phyloP scores from a whole-genome alignment of 2,888 invertebrate genomes.

The Cephalotes varians region DNA sequence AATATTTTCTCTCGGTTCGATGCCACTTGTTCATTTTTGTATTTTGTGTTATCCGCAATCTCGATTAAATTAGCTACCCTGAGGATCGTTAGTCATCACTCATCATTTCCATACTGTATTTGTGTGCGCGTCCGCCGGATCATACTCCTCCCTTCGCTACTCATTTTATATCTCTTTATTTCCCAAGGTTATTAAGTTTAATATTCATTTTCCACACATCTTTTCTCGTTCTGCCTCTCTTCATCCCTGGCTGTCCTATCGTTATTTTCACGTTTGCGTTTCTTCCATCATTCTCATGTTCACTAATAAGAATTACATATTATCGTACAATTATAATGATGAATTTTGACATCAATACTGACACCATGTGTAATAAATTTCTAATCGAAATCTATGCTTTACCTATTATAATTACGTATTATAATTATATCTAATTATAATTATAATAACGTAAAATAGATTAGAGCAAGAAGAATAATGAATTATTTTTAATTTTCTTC shows the following conservation, averaged over 20 bases:
- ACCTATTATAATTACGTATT: background rate
- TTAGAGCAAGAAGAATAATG: background rate
- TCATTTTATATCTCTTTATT: slow-evolving; percentile 31
- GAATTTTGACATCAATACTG: background rate
- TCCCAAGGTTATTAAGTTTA: slow-evolving; percentile 14
- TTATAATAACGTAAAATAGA: background rate
- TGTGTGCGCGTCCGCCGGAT: background rate
- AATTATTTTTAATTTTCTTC: background rate
- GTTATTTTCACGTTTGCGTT: background rate
- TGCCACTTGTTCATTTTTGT: slow-evolving; percentile 27
- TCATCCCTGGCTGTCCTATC: background rate
- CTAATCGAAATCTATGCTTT: background rate
- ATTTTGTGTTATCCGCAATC: background rate
- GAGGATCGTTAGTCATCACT: slow-evolving; percentile 7
- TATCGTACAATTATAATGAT: background rate
- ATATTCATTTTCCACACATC: slow-evolving; percentile 22
- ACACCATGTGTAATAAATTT: background rate
- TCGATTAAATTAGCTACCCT: slow-evolving; percentile 24
- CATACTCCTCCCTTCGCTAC: background rate
- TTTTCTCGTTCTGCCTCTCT: no score
- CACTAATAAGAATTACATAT: background rate
- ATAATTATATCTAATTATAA: no score
- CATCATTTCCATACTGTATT: slow-evolving; percentile 18
- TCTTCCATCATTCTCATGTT: background rate
- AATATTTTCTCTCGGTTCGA: slow-evolving; percentile 39